A percentile compares a stretch with the other conserved stretches of the same genome.
phyloP scores from a whole-genome alignment of 1,140 invertebrate species.

The Drosophila watanabei region DNA sequence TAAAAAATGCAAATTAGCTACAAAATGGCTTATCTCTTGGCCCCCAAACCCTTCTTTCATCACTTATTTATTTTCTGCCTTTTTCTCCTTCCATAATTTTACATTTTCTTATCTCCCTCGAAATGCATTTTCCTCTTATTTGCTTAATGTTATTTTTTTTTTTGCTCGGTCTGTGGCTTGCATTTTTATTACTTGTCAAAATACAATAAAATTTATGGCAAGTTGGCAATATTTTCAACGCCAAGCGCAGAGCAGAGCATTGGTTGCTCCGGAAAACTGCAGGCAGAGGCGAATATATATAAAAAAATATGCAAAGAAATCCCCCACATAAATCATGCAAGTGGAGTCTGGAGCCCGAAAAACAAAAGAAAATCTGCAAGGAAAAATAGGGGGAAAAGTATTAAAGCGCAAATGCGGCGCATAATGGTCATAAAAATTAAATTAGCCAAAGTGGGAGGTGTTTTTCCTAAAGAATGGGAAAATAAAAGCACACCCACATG shows the following conservation, averaged over 20 bases:
- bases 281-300: slow-evolving; percentile 10
- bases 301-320: slow-evolving; percentile 60
- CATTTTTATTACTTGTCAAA: slow-evolving; percentile 83
- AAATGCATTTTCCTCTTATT: slow-evolving; percentile 60
- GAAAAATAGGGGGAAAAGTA: slow-evolving; percentile 31
- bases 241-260: slow-evolving; percentile 44
- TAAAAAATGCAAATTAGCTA: slow-evolving; percentile 73
- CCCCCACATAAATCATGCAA: slow-evolving; percentile 67
- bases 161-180: slow-evolving; percentile 52
- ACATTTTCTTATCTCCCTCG: slow-evolving; percentile 47
- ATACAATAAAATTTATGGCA: slow-evolving; percentile 78
- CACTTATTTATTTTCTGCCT: slow-evolving; percentile 7
- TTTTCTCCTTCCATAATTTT: neutral
- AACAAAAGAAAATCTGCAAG: slow-evolving; percentile 46
- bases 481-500: slow-evolving; percentile 7
- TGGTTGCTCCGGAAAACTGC: slow-evolving; percentile 8
- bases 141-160: slow-evolving; percentile 35
- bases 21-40: slow-evolving; percentile 51
- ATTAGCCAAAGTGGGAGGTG: slow-evolving; percentile 60
- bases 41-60: neutral
- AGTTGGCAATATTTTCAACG: slow-evolving; percentile 78
- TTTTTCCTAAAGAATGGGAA: neutral
- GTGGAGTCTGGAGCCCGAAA: slow-evolving; percentile 47
- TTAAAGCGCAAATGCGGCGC: slow-evolving; percentile 50
- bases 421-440: slow-evolving; percentile 79